A percentile compares a stretch with the other conserved stretches of the same genome.
These are phyloP conservation scores for Gallinago jamesoni DNA, from an alignment of 2,113 vertebrate genomes.

Conservation along the genomic window DNA sequence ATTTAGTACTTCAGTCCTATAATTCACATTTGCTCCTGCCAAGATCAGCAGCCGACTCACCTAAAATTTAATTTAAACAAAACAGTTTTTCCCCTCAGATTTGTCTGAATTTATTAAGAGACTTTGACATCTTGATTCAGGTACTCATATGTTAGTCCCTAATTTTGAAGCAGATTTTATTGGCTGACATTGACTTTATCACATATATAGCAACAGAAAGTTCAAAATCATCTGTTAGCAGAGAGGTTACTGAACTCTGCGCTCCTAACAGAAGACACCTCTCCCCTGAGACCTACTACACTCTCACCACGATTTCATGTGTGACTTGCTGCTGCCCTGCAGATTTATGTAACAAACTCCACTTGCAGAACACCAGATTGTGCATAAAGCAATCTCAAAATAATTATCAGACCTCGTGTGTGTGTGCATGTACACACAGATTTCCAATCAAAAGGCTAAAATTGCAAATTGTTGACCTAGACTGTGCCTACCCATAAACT, in stretches of 20 bases:
- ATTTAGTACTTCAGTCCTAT: constrained; percentile 93
- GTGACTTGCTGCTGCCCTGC: neutral
- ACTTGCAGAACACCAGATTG: neutral
- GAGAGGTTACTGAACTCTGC: neutral
- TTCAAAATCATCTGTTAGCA: neutral
- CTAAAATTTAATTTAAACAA: constrained; percentile 69
- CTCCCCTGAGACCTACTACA: neutral
- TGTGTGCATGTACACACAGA: fast-evolving
- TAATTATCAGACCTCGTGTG: fast-evolving
- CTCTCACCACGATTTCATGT: neutral
- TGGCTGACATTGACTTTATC: neutral
- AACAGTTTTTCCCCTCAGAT: neutral
- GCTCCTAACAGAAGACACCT: neutral
- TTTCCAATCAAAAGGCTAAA: neutral
- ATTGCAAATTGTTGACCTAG: neutral
- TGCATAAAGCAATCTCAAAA: neutral
- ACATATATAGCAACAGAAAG: neutral
- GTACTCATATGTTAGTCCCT: neutral
- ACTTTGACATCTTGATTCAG: neutral
- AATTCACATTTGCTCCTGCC: constrained; percentile 94
- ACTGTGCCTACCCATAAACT: neutral
- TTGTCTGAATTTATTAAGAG: neutral
- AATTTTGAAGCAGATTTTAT: neutral
- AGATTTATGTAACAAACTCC: neutral
- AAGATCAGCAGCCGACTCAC: constrained; percentile 96